Evolutionary conservation across 2,888 invertebrate genomes (phyloP).

Genomic region (Siphlonurus alternatus): DNA sequence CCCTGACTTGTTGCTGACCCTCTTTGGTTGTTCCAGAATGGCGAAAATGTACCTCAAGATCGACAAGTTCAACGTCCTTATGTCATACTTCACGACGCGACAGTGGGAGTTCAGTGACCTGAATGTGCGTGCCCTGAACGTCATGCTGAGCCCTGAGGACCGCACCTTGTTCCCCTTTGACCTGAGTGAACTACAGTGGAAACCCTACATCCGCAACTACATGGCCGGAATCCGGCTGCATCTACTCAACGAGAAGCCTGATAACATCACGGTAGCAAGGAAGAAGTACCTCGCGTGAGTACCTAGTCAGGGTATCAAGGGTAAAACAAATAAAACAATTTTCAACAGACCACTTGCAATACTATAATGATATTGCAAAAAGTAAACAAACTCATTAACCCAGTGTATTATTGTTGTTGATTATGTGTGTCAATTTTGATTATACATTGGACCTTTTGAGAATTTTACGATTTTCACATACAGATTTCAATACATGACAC

Average conservation of each 20-base stretch:
- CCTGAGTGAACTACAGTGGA: slow-evolving; percentile 74
- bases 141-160: slow-evolving; percentile 44
- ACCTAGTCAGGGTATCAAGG: neutral
- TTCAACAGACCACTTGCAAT: too few species aligned
- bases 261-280: slow-evolving; percentile 63
- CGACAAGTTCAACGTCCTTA: slow-evolving; percentile 6
- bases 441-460: too few species aligned
- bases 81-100: slow-evolving; percentile 67
- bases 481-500: too few species aligned
- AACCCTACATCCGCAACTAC: slow-evolving; percentile 77
- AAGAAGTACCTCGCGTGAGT: slow-evolving; percentile 26
- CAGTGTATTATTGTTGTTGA: too few species aligned
- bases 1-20: too few species aligned
- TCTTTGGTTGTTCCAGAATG: slow-evolving; percentile 14
- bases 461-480: too few species aligned
- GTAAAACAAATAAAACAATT: too few species aligned
- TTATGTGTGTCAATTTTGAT: too few species aligned
- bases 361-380: too few species aligned
- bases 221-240: slow-evolving; percentile 79
- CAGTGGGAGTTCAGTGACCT: slow-evolving; percentile 84
- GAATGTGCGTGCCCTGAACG: slow-evolving; percentile 55
- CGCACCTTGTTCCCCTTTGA: slow-evolving; percentile 71
- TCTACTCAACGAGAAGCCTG: slow-evolving; percentile 76
- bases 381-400: too few species aligned
- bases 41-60: slow-evolving; percentile 4